Base-by-base conservation (phyloP, 2,888 invertebrate species). In the Rhaphigaster nebulosa region DNA sequence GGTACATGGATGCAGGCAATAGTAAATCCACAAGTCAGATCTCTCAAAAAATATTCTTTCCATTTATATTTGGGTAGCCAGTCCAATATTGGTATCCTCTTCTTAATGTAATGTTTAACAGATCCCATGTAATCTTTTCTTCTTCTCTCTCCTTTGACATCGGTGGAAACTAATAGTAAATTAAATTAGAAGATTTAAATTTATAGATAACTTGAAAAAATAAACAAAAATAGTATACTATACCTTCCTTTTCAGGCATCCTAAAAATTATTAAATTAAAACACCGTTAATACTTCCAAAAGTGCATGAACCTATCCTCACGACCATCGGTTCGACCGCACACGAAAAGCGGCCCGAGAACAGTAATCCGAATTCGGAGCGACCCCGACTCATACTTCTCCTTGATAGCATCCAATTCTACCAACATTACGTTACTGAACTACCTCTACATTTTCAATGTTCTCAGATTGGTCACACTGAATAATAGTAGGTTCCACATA, bases 1-100 rank as follows among this genome's bases (percentile, higher is more conserved):
- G 98, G 97, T 93, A 98, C 97, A 93, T 98, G 97, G 96, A 98
- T 97, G 65, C 98, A 95, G 26, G 97, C 98, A 0, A 98, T 97
- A 0, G 98, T 98, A 45, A 97, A 95, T 0, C 98, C 98, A 0
- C 97, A 96, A 10, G 97, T 95, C 88, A 97, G 92, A 94, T 98
- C 98, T 15, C 95, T 95, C 0, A 96, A 92, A 52, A 98, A 94
- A 93, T 96, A 94, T 88, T 94, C 93, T 93, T 94, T 95, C 94
- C 95, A 94, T 88, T 95, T 94, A 94, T 97, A 97, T 87, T 94
- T 94, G 0, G 96, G 95, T 88, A 97, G 93, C 97, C 97, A 97
- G 92, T 94, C 94, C 54, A 95, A 93, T 52, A 96, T 94, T 0
- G 97, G 97, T 60, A 97, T 54, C n/a, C 90, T 89, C 20, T 91